phyloP scores from a whole-genome alignment of 2,113 vertebrate species.

The Burhinus oedicnemus region DNA sequence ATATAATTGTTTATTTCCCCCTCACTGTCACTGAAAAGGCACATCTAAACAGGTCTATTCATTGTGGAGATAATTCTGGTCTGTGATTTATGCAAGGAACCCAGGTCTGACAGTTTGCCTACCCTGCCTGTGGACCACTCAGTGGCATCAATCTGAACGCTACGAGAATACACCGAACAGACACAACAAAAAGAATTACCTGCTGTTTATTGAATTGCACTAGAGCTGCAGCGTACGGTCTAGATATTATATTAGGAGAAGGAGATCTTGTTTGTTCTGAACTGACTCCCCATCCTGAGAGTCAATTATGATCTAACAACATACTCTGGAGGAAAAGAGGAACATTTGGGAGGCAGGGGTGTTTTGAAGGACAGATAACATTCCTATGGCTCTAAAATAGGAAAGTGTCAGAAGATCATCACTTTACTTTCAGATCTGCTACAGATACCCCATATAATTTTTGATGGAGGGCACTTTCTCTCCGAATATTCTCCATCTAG shows the following conservation, averaged over 20 bases:
- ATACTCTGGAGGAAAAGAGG: not conserved
- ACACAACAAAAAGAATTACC: not conserved
- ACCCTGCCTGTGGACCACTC: not conserved
- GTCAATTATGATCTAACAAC: not conserved
- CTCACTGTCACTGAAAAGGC: not conserved
- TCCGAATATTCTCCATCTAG: not conserved
- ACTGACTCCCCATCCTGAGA: not conserved
- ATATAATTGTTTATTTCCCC: not conserved
- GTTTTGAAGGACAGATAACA: not conserved
- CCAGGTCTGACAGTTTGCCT: not conserved
- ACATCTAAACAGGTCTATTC: not conserved
- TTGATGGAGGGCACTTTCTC: not conserved
- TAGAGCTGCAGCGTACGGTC: not conserved
- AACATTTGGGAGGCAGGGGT: not conserved
- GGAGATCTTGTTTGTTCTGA: not conserved
- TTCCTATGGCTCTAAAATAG: not conserved
- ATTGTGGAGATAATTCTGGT: not conserved
- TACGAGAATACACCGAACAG: not conserved
- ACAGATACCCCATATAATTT: not conserved
- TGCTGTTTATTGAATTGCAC: not conserved
- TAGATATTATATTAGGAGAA: not conserved
- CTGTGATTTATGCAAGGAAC: not conserved
- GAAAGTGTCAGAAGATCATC: not conserved
- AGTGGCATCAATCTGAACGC: not conserved
- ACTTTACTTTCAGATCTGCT: not conserved